Base-by-base conservation (phyloP, 2,888 invertebrate species). In the Liopterus haemorrhoidalis region DNA sequence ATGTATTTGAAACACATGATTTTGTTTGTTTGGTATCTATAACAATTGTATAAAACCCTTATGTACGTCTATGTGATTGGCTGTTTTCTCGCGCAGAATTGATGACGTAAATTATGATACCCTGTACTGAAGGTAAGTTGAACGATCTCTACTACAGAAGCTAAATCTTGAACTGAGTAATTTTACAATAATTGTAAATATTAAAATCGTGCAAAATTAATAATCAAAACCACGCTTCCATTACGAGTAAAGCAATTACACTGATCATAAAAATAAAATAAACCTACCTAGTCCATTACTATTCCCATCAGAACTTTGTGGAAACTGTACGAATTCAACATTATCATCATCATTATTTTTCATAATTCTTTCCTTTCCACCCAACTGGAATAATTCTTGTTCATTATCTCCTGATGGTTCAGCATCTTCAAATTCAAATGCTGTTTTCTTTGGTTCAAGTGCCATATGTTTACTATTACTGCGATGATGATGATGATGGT, bases 341-440 rank as follows among this genome's bases (percentile, higher is more conserved):
- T 73, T 72, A 16, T 70, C 75, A 51, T 77, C 70, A 15, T 69
- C 69, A 54, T 71, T 69, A 37, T 70, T 70, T 9, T 70, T 69
- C 66, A 70, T 70, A 57, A 73, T 73, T 51, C 70, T 66, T 31
- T 70, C 70, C 25, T 72, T 67, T 49, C 72, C 70, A 59, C 71
- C 70, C 21, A 48, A 32, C 21, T 47, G 48, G 41, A 70, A 62
- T 42, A 70, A 72, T 49, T 72, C 72, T 57, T 70, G 70, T 42
- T 70, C 70, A 54, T 71, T 72, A 65, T 70, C 66, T 27, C 38
- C 43, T 20, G 47, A 31, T 6, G 65, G 63, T 28, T 76, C 73
- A 55, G 73, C 72, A 57, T 75, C 76, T 54, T 78, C 78, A 58
- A 78, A 78, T 59, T 75, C 77, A 59, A 78, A 68, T 16, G 63